Evolutionary conservation across 2,113 vertebrate genomes (phyloP).

Genomic region (Fukomys damarensis): DNA sequence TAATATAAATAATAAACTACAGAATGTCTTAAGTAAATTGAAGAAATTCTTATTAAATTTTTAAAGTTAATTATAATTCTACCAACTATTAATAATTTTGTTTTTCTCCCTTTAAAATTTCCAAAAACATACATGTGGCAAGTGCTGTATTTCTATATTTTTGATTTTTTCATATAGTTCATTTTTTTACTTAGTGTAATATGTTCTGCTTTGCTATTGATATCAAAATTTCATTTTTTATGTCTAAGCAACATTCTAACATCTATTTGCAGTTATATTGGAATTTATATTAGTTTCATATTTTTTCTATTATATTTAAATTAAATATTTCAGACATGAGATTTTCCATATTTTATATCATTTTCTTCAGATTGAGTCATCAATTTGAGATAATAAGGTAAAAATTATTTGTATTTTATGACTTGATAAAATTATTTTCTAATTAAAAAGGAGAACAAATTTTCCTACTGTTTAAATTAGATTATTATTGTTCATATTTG

Average conservation of each 20-base stretch:
- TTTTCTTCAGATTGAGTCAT: background rate
- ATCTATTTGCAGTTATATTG: background rate
- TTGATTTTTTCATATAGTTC: background rate
- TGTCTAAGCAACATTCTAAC: background rate
- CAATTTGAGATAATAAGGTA: background rate
- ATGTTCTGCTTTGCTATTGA: background rate
- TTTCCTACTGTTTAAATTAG: background rate
- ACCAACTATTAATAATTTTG: background rate
- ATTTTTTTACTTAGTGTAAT: background rate
- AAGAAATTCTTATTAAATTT: background rate
- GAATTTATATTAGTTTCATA: background rate
- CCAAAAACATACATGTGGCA: background rate
- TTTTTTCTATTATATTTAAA: background rate
- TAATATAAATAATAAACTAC: background rate
- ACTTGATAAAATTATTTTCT: background rate
- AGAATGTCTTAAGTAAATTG: background rate
- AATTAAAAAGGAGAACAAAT: background rate
- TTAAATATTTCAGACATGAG: background rate
- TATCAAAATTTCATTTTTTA: background rate
- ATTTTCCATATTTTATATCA: constrained; percentile 1
- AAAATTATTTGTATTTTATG: background rate
- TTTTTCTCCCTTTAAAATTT: background rate
- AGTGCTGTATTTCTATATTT: background rate
- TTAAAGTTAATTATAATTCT: background rate
- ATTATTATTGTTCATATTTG: background rate